phyloP scores from a whole-genome alignment of 2,797 vertebrate species.

The Sylvia borin region DNA sequence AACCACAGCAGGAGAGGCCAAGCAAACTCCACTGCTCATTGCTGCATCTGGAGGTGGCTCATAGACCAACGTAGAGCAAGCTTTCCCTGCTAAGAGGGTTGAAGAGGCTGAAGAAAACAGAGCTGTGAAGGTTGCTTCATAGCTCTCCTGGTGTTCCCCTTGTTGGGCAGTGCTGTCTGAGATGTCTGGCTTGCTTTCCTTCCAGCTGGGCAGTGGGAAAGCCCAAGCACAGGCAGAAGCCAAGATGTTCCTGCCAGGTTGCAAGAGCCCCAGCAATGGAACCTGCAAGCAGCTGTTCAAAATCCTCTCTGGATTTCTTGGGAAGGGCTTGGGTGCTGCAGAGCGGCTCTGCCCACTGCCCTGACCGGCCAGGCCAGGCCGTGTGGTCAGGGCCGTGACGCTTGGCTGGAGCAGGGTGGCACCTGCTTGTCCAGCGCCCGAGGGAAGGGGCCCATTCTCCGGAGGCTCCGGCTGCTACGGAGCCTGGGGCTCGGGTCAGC shows the following conservation, averaged over 20 bases:
- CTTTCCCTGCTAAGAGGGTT: background rate
- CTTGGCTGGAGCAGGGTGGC: fast-evolving
- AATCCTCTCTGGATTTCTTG: background rate
- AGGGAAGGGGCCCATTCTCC: background rate
- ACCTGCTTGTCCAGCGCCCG: background rate
- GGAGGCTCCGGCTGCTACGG: fast-evolving
- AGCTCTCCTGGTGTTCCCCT: background rate
- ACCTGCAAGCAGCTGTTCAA: fast-evolving
- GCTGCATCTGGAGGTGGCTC: background rate
- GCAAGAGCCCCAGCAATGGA: background rate
- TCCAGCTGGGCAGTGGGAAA: background rate
- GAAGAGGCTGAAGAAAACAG: background rate
- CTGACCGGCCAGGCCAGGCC: background rate
- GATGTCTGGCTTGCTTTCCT: background rate
- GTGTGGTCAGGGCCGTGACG: background rate
- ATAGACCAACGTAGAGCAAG: fast-evolving
- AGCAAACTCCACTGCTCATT: background rate
- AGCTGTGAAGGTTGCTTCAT: background rate
- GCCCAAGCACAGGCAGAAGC: fast-evolving
- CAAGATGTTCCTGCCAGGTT: background rate
- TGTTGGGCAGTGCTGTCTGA: background rate
- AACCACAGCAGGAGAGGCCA: background rate
- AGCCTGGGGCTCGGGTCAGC: background rate
- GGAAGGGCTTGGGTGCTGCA: background rate
- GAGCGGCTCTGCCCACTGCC: background rate